Evolutionary conservation across 2,888 invertebrate genomes (phyloP), one percentile per base, ranked within the genome.

Genomic region (Caenorhabditis sp.): DNA sequence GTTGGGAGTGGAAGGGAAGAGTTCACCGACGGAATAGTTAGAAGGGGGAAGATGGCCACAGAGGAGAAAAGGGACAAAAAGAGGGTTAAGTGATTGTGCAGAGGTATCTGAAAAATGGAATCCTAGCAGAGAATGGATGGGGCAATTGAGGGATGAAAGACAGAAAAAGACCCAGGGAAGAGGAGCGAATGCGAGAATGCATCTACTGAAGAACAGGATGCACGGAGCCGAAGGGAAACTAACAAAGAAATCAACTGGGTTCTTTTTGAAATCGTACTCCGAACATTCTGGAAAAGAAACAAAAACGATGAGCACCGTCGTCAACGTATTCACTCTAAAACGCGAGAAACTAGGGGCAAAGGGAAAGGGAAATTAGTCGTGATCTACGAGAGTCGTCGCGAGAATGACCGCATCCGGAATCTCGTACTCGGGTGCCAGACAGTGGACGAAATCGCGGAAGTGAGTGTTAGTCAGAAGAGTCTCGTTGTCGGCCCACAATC

Each of bases 401-500:
- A 83, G 62, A 22, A 63, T 52, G 0, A 65, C 68, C 1, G 66
- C 66, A 35, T 80, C 81, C 7, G 82, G 82, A 22, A 84, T 62
- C 39, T 84, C 84, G 70, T 84, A 84, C 17, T 84, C 84, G 17
- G 84, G 84, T 30, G 83, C 80, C 43, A 84, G 63, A 11, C 72
- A 62, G 22, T 80, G 82, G 0, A 84, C 73, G 32, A 83, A 71
- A 2, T 83, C 83, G 6, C 71, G 58, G 76, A 76, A 76, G 37
- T 61, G 30, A 2, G 26, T 56, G 46, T 76, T 76, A 5, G 53
- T 26, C 2, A 76, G 24, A n/a, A 76, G 53, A 8, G 63, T 65
- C 37, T 76, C 76, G 39, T 71, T 71, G 55, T 76, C 76, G 27
- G 76, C 63, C 71, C 70, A 63, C 7, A 72, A 22, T 62, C 72